Percentiles rank a stretch among this genome's conserved stretches.
Evolutionary conservation across 2,113 vertebrate species (phyloP).

Genomic region (Corapipo altera): DNA sequence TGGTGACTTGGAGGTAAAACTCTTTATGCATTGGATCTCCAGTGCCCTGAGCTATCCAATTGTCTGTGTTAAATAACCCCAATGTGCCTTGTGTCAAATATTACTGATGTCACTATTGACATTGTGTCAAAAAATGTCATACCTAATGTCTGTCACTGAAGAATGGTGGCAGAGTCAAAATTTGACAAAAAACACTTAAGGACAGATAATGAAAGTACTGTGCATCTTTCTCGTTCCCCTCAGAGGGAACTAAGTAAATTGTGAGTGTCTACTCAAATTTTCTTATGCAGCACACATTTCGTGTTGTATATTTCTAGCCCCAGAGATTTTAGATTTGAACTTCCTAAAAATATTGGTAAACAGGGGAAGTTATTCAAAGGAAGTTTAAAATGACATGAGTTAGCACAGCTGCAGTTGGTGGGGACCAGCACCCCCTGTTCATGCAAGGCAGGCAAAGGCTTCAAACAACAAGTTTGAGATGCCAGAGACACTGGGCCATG

Average conservation of each 20-base stretch:
- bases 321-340: not conserved
- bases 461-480: not conserved
- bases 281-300: not conserved
- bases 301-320: not conserved
- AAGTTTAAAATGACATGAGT: not conserved
- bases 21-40: constrained; percentile 3
- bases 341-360: not conserved
- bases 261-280: constrained; percentile 18
- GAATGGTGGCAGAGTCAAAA: constrained; percentile 40
- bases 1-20: constrained; percentile 49
- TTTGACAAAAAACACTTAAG: constrained; percentile 62
- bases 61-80: constrained; percentile 57
- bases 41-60: constrained; percentile 45
- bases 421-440: not conserved
- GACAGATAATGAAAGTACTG: constrained; percentile 24
- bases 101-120: constrained; percentile 33
- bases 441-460: not conserved
- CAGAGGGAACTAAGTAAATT: not conserved
- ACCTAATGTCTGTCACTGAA: constrained; percentile 6
- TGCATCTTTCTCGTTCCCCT: not conserved
- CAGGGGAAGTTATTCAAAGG: not conserved
- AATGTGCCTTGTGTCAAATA: constrained; percentile 68
- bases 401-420: not conserved
- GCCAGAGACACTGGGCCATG: not conserved
- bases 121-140: constrained; percentile 33